Evolutionary conservation across 2,888 invertebrate genomes (phyloP), one percentile per base, ranked within the genome.

Genomic region (Thumatha senex): DNA sequence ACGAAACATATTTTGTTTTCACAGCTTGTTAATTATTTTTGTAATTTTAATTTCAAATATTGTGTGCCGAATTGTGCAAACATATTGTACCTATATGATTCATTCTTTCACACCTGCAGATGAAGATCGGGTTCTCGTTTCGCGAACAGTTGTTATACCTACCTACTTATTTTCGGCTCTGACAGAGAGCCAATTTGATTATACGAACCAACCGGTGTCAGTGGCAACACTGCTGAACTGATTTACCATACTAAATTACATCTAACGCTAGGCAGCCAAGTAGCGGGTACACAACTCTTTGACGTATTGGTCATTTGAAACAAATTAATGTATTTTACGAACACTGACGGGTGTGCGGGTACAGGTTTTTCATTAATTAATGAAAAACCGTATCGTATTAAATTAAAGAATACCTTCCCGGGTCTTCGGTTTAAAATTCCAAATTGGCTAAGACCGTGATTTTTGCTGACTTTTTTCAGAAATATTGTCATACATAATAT

Each of bases 141-240:
- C 74, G 64, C 67, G 78, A 74, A 74, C 72, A 68, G 67, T 74
- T 72, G 72, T 73, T 73, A 74, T 76, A 80, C 68, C 71, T 76
- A 80, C 68, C 71, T 78, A 75, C 82, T 83, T 89, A 89, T 89
- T 89, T 89, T 84, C 75, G 86, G 84, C 79, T 76, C 84, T 86
- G 89, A 86, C 82, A 82, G 81, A 76, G 78, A 81, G 87, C 90
- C 89, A 88, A 89, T 84, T 87, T 85, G 83, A 89, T 89, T 87
- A 86, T 84, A 86, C 80, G 85, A 80, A 72, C 76, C 82, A 73
- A 67, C 73, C 76, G 79, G 67, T 82, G 82, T 76, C 84, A 83
- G 80, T 82, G 79, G 78, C 75, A 77, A 77, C 76, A 70, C 63
- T 67, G 63, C 58, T 70, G 63, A 65, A 61, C 65, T 70, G 57